Percentiles rank a stretch among this genome's conserved stretches.
phyloP scores from a whole-genome alignment of 2,888 invertebrate genomes.

The Andrena bucephala region DNA sequence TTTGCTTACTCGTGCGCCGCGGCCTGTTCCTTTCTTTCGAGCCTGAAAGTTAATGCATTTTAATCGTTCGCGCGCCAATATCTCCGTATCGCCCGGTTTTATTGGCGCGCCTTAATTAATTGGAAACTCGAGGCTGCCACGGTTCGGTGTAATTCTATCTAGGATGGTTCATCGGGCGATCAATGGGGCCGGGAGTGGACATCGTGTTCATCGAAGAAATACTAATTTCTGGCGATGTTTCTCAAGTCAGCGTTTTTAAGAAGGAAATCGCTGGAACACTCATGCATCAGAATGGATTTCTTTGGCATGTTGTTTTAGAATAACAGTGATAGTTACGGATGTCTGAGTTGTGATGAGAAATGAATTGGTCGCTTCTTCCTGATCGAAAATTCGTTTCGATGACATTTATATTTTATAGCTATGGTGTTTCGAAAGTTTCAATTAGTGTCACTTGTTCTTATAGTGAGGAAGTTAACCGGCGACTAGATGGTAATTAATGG shows the following conservation, averaged over 20 bases:
- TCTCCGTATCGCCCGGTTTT: constrained; percentile 14
- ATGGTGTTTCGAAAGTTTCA: constrained; percentile 4
- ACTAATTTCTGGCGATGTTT: too few species aligned
- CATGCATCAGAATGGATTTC: too few species aligned
- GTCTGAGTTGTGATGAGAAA: too few species aligned
- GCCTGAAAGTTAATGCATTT: constrained; percentile 52
- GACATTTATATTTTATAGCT: background rate
- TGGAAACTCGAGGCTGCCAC: constrained; percentile 1
- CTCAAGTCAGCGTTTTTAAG: too few species aligned
- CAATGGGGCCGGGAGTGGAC: too few species aligned
- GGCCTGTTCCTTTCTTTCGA: constrained; percentile 23
- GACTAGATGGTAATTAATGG: background rate
- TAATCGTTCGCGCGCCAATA: constrained; percentile 28
- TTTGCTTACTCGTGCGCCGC: constrained; percentile 44
- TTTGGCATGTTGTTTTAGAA: too few species aligned
- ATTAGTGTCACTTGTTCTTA: background rate
- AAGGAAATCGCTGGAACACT: too few species aligned
- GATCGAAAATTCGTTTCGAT: background rate
- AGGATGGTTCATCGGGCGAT: background rate
- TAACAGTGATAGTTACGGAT: too few species aligned
- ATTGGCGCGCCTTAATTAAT: constrained; percentile 24
- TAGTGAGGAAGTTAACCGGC: background rate
- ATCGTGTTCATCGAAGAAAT: too few species aligned
- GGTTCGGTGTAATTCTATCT: constrained; percentile 7
- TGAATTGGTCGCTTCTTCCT: background rate